Evolutionary conservation across 2,113 vertebrate species (phyloP).

Genomic region (Nanorana parkeri): DNA sequence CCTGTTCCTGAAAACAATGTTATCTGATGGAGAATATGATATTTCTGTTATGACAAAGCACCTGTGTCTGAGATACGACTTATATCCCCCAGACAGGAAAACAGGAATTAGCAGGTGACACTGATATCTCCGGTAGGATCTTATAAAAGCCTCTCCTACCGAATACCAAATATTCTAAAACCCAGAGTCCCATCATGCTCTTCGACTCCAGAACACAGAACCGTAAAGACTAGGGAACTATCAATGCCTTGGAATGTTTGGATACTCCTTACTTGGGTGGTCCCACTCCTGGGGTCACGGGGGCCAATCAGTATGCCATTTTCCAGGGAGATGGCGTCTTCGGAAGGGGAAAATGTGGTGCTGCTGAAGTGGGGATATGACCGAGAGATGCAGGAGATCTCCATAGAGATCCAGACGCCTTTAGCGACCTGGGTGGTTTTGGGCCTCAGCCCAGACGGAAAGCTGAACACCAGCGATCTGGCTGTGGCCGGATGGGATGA

Average conservation of each 20-base stretch:
- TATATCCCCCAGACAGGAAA: slow-evolving; percentile 8
- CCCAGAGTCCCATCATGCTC: neutral
- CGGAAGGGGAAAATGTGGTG: neutral
- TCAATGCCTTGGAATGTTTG: neutral
- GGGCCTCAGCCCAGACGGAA: slow-evolving; percentile 71
- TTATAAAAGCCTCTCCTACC: neutral
- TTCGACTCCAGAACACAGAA: neutral
- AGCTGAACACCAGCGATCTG: slow-evolving; percentile 71
- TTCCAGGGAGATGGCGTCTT: neutral
- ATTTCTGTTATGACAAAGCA: neutral
- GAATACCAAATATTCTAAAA: neutral
- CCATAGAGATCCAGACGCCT: slow-evolving; percentile 71
- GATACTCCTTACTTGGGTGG: neutral
- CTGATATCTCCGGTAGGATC: neutral
- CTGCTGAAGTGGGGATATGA: slow-evolving; percentile 74
- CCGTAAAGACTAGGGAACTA: slow-evolving; percentile 4
- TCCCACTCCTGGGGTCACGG: neutral
- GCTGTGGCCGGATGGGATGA: slow-evolving; percentile 72
- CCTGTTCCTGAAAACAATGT: slow-evolving; percentile 3
- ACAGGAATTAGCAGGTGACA: neutral
- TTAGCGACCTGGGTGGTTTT: slow-evolving; percentile 78
- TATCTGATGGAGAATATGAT: neutral
- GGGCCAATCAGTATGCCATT: neutral
- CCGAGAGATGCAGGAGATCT: slow-evolving; percentile 66
- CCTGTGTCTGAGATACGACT: too few species aligned